phyloP scores from a whole-genome alignment of 2,113 vertebrate species.

The Toxotes jaculatrix region DNA sequence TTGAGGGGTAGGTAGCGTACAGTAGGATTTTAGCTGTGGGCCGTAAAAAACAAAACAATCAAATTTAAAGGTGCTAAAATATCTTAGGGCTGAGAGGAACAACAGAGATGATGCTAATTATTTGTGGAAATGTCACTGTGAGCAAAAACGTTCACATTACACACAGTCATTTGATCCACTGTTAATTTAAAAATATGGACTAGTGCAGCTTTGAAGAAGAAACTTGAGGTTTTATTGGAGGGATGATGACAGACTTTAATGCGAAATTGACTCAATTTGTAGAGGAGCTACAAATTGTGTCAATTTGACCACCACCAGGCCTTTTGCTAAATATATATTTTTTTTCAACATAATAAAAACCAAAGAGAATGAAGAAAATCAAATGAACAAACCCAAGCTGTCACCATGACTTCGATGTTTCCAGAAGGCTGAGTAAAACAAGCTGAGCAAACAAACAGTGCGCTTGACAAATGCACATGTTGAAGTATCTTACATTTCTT shows the following conservation, averaged over 20 bases:
- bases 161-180: background rate
- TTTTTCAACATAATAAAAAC: background rate
- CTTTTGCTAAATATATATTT: background rate
- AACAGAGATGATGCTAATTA: background rate
- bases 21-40: background rate
- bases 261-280: too few species aligned
- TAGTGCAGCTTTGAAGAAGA: background rate
- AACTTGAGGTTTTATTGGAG: too few species aligned
- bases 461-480: slow-evolving; percentile 11
- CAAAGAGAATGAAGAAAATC: background rate
- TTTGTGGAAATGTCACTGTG: too few species aligned
- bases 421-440: background rate
- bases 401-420: background rate
- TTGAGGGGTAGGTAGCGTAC: background rate
- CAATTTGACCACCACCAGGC: background rate
- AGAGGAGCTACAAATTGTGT: too few species aligned
- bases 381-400: background rate
- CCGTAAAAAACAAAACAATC: background rate
- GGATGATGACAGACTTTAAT: too few species aligned
- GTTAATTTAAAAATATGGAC: background rate
- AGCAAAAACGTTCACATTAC: background rate
- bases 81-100: background rate
- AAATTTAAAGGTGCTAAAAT: background rate
- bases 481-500: background rate
- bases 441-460: background rate